Percentiles rank a stretch among this genome's conserved stretches.
phyloP scores from a whole-genome alignment of 2,888 invertebrate species.

The Hoplodrina ambigua region DNA sequence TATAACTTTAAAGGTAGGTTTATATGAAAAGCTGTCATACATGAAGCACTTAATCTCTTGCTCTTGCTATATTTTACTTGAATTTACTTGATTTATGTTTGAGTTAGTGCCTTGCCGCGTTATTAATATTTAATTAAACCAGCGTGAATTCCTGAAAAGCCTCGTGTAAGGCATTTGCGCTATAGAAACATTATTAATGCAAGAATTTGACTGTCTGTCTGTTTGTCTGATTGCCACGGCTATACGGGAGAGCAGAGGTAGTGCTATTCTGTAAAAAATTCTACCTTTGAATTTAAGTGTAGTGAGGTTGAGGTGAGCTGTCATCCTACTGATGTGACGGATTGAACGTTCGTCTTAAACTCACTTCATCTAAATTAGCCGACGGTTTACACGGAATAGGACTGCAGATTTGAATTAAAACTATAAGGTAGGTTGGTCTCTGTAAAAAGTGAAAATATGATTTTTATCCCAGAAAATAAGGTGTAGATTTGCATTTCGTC shows the following conservation, averaged over 20 bases:
- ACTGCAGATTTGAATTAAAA: background rate
- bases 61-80: background rate
- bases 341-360: no score
- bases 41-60: background rate
- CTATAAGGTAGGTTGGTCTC: background rate
- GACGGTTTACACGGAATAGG: no score
- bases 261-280: no score
- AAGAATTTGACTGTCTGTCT: background rate
- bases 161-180: conserved; percentile 26
- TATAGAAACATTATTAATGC: conserved; percentile 27
- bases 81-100: conserved; percentile 25
- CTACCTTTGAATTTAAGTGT: no score
- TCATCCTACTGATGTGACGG: no score
- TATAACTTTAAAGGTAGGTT: background rate
- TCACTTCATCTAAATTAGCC: no score
- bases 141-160: conserved; percentile 28
- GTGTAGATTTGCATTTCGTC: no score
- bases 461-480: background rate
- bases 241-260: no score
- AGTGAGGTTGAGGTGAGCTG: no score
- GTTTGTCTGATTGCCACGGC: no score
- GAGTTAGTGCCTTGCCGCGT: conserved; percentile 1
- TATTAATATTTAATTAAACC: conserved; percentile 38
- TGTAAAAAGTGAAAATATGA: background rate
- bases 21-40: background rate